These are phyloP conservation scores for Chinchilla lanigera DNA, from an alignment of 2,113 vertebrate species.

Conservation along the genomic window DNA sequence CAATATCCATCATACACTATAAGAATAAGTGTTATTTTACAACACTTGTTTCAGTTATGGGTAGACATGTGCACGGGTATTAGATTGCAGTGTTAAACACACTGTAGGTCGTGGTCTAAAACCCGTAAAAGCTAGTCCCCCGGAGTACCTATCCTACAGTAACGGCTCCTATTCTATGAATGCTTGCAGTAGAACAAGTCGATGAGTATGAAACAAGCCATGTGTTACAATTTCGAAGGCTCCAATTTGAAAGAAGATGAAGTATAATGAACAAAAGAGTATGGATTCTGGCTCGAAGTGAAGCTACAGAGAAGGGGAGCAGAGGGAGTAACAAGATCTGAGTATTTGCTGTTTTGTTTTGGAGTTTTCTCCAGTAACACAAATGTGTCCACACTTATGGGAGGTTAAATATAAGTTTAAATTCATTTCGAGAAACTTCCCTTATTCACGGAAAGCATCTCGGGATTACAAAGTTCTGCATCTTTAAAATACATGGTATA, in stretches of 20 bases:
- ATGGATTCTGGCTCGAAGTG: neutral
- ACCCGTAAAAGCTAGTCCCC: neutral
- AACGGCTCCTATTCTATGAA: neutral
- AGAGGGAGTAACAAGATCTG: neutral
- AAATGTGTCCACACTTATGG: slow-evolving; percentile 44
- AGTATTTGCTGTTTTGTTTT: slow-evolving; percentile 6
- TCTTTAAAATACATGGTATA: slow-evolving; percentile 59
- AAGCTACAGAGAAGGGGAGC: neutral
- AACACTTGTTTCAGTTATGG: neutral
- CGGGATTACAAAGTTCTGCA: slow-evolving; percentile 26
- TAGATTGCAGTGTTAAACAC: neutral
- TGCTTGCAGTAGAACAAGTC: neutral
- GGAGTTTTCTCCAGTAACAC: neutral
- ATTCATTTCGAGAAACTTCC: slow-evolving; percentile 53
- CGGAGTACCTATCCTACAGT: neutral
- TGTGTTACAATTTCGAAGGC: neutral
- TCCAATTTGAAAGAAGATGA: neutral
- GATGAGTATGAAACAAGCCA: neutral
- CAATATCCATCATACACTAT: neutral
- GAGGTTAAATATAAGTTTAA: neutral
- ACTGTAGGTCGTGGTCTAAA: neutral
- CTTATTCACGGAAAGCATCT: slow-evolving; percentile 22
- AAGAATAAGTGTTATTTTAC: neutral
- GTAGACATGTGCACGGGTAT: neutral
- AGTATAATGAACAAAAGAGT: neutral